These are phyloP conservation scores for Trachelus tabidus DNA, from an alignment of 2,888 invertebrate genomes.

Conservation along the genomic window DNA sequence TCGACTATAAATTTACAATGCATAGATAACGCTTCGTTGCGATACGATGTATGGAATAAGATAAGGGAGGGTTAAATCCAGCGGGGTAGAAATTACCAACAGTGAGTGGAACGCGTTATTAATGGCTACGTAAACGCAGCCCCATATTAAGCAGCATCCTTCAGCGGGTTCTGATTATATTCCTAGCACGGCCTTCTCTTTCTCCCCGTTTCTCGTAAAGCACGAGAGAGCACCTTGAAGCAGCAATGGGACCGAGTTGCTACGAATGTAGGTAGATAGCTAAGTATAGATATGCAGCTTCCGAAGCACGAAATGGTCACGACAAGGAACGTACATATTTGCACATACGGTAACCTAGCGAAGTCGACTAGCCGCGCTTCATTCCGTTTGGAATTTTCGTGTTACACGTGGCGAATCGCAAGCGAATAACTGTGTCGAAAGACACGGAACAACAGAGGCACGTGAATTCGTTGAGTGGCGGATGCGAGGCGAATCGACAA, in stretches of 20 bases:
- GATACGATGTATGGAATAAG: neutral
- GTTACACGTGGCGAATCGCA: neutral
- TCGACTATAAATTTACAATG: too few species aligned
- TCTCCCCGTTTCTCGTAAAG: neutral
- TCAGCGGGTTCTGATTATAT: neutral
- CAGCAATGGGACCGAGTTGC: neutral
- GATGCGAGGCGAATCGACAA: neutral
- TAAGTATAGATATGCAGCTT: neutral
- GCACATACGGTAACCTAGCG: neutral
- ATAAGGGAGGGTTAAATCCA: neutral
- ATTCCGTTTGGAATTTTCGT: neutral
- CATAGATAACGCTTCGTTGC: too few species aligned
- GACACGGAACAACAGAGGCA: neutral
- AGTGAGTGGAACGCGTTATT: constrained; percentile 24
- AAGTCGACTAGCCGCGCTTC: neutral
- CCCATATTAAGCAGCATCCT: constrained; percentile 31
- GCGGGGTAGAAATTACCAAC: constrained; percentile 14
- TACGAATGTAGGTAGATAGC: neutral
- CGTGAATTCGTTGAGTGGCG: neutral
- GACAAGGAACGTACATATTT: neutral
- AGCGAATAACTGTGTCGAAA: neutral
- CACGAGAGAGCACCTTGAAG: neutral
- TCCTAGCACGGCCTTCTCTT: neutral
- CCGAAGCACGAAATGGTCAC: neutral
- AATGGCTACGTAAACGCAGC: constrained; percentile 34